Conservation (phyloP, 2,888 invertebrate genomes). For the Drosophila merina region DNA sequence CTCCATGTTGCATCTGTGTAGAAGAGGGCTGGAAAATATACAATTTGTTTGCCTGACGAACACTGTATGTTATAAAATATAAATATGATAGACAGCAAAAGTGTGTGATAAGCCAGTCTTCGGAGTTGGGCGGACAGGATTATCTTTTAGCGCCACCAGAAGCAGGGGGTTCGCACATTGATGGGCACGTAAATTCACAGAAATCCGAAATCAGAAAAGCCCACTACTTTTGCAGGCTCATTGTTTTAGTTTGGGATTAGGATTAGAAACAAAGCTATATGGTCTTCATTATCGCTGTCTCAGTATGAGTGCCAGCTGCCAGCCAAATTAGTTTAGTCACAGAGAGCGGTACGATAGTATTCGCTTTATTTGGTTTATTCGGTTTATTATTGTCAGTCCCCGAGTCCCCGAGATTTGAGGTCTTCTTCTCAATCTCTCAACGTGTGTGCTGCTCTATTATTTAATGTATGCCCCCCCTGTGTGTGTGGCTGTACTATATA, state of each 20-base stretch:
- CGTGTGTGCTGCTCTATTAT: constrained; percentile 42
- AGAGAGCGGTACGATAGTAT: background rate
- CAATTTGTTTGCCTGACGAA: constrained; percentile 48
- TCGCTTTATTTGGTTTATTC: constrained; percentile 21
- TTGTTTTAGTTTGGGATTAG: constrained; percentile 40
- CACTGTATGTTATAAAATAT: constrained; percentile 18
- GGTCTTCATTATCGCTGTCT: constrained; percentile 8
- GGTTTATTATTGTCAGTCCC: constrained; percentile 35
- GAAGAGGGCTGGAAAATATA: constrained; percentile 55
- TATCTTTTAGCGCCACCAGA: constrained; percentile 29
- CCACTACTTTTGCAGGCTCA: constrained; percentile 19
- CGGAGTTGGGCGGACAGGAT: constrained; percentile 10
- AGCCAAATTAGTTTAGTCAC: constrained; percentile 36
- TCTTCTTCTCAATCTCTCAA: constrained; percentile 33
- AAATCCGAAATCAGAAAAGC: background rate
- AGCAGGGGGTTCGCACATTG: constrained; percentile 21
- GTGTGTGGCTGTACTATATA: constrained; percentile 7
- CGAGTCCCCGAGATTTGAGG: constrained; percentile 25
- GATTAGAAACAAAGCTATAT: constrained; percentile 24
- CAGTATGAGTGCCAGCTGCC: background rate
- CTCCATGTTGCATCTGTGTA: constrained; percentile 38
- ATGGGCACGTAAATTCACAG: constrained; percentile 37
- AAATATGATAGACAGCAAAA: constrained; percentile 46
- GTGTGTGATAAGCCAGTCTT: constrained; percentile 29
- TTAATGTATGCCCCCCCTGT: constrained; percentile 37